phyloP scores from a whole-genome alignment of 2,888 invertebrate genomes.

The Tholera decimalis region DNA sequence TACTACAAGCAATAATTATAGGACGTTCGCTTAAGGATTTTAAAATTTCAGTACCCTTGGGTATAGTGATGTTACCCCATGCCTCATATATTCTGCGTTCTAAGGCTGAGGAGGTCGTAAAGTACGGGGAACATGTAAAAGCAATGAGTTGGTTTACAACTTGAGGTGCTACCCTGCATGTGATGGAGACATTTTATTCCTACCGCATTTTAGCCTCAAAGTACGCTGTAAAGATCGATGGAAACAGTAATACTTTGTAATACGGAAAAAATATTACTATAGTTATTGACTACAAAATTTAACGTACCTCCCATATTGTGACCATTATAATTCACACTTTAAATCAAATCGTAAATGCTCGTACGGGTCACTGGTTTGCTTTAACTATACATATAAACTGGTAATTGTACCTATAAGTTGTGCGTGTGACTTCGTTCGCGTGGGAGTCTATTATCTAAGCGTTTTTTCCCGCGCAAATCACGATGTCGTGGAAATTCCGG shows the following conservation, averaged over 20 bases:
- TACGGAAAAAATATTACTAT: not conserved
- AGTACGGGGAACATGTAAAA: constrained; percentile 51
- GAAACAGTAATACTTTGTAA: constrained; percentile 20
- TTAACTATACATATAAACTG: constrained; percentile 6
- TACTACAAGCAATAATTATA: constrained; percentile 23
- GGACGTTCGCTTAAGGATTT: constrained; percentile 32
- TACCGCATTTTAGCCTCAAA: constrained; percentile 42
- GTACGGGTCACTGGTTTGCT: not conserved
- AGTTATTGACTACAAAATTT: constrained; percentile 2
- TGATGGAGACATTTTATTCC: constrained; percentile 50
- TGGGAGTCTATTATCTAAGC: too few relatives aligned
- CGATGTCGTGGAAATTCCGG: too few relatives aligned
- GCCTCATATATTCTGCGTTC: constrained; percentile 36
- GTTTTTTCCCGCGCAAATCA: too few relatives aligned
- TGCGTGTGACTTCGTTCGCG: too few relatives aligned
- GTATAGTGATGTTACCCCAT: constrained; percentile 10
- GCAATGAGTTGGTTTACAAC: constrained; percentile 57
- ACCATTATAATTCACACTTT: constrained; percentile 11
- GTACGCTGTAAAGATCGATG: constrained; percentile 39
- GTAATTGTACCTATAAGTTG: constrained; percentile 19
- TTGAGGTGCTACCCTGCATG: constrained; percentile 19
- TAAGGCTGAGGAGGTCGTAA: constrained; percentile 41
- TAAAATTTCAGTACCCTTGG: constrained; percentile 30
- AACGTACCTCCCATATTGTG: constrained; percentile 3
- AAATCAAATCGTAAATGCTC: constrained; percentile 5